Evolutionary conservation across 2,888 invertebrate species (phyloP).

Genomic region (Mechanitis messenoides): DNA sequence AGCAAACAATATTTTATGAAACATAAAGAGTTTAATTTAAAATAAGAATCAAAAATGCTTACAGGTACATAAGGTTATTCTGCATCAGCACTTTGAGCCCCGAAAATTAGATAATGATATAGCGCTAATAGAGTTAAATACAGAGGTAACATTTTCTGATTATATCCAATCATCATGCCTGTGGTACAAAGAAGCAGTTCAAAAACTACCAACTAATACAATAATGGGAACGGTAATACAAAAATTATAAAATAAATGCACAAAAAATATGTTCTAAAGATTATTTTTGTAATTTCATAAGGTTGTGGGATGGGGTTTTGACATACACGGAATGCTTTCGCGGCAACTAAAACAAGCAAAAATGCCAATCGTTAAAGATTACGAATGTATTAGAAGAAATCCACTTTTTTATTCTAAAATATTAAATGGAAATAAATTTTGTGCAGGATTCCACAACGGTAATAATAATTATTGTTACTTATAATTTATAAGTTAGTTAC

Average conservation of each 20-base stretch:
- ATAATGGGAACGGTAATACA: slow-evolving; percentile 19
- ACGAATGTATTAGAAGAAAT: slow-evolving; percentile 30
- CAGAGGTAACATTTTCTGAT: slow-evolving; percentile 11
- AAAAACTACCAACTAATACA: slow-evolving; percentile 2
- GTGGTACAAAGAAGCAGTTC: slow-evolving; percentile 10
- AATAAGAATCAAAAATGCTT: background rate
- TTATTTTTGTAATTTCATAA: slow-evolving; percentile 11
- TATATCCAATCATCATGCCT: slow-evolving; percentile 19
- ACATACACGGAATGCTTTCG: slow-evolving; percentile 32
- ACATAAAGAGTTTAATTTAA: too few relatives aligned
- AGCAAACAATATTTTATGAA: too few relatives aligned
- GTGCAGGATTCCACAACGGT: slow-evolving; percentile 33
- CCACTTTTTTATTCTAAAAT: slow-evolving; percentile 27
- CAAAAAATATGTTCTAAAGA: background rate
- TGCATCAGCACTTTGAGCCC: background rate
- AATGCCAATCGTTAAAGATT: slow-evolving; percentile 34
- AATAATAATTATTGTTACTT: background rate
- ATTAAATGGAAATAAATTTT: slow-evolving; percentile 29
- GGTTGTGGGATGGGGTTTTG: slow-evolving; percentile 44
- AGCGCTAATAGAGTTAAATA: slow-evolving; percentile 1
- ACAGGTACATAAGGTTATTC: background rate
- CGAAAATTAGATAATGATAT: background rate
- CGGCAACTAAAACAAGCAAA: slow-evolving; percentile 32
- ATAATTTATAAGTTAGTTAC: background rate
- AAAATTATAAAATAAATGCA: background rate